Base-by-base conservation (phyloP, 2,113 vertebrate genomes). In the Amazona guildingii region DNA sequence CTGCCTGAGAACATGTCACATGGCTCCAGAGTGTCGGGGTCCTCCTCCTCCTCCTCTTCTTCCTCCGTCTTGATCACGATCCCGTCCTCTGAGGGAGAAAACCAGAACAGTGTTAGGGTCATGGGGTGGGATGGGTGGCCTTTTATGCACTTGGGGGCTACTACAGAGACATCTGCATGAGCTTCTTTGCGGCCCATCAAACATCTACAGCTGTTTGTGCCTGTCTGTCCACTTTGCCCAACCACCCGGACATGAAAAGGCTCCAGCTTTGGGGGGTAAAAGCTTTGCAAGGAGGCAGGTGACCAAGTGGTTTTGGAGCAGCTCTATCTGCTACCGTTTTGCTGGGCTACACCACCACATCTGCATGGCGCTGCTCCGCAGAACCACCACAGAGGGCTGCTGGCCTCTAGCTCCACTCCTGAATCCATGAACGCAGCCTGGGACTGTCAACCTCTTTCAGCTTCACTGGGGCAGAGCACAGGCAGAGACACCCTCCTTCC, bases 61-160 rank as follows among this genome's bases (percentile, higher is more conserved):
- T 97, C 96, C 75, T 97, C 97, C 0, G 97, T 97, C 96, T 97
- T 97, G 79, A 97, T 97, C 80, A 97, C 96, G 6, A 97, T 95
- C 13, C 97, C 96, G 0, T 96, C 97, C 59, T 97, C 97, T 97
- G 93, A 4, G 5, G 17, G 67, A 51, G 11, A 5, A 74, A 49
- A 63, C 0, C 10, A 0, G 1, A 41, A 55, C 13, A 1, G 46
- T 2, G 3, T 93, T 24, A 92, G 63, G 54, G 44, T 33, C 41
- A 2, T 0, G 0, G 4, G 6, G 29, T 2, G 39, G 35, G 73
- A 61, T 0, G 0, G 24, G 52, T 1, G 63, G 84, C 7, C 29
- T 52, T 37, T 16, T 11, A 13, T 1, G 3, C 9, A 20, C 7
- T 13, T 2, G 29, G 43, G 33, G 29, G n/a, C 3, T 21, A 54